These are phyloP conservation scores for Agrilus cyanescens DNA, from an alignment of 2,888 invertebrate species.

Conservation along the genomic window DNA sequence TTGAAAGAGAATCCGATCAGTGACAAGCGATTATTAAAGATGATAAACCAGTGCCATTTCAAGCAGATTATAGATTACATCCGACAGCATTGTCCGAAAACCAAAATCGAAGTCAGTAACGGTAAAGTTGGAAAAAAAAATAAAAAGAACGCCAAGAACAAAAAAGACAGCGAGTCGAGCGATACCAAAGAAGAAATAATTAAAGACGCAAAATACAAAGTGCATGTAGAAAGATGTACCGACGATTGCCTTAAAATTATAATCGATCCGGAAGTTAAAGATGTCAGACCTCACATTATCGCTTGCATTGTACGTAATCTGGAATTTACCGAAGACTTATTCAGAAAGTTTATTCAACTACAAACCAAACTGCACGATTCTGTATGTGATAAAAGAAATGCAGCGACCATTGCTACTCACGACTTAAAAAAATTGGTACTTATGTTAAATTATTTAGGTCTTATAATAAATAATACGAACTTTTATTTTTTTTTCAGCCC, in stretches of 20 bases:
- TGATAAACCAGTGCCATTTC: slow-evolving; percentile 61
- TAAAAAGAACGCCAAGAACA: slow-evolving; percentile 26
- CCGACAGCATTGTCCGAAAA: slow-evolving; percentile 48
- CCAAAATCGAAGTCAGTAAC: slow-evolving; percentile 19
- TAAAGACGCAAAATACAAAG: slow-evolving; percentile 27
- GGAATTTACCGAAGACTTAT: slow-evolving; percentile 45
- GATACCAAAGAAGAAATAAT: slow-evolving; percentile 22
- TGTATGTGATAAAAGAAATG: slow-evolving; percentile 64
- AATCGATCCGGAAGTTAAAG: slow-evolving; percentile 33
- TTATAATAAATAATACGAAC: background rate
- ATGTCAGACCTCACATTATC: slow-evolving; percentile 57
- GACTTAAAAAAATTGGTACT: slow-evolving; percentile 51
- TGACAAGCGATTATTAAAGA: slow-evolving; percentile 61
- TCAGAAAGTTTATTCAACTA: slow-evolving; percentile 63
- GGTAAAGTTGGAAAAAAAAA: slow-evolving; percentile 19
- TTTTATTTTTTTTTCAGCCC: slow-evolving; percentile 14
- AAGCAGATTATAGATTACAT: slow-evolving; percentile 71
- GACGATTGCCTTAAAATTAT: slow-evolving; percentile 18
- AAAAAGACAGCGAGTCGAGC: slow-evolving; percentile 35
- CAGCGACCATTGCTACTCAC: slow-evolving; percentile 75
- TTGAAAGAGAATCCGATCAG: slow-evolving; percentile 61
- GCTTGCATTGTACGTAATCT: slow-evolving; percentile 60
- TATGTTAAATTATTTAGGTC: background rate
- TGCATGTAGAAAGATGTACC: slow-evolving; percentile 24
- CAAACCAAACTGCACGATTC: slow-evolving; percentile 68